These are phyloP conservation scores for Drosophila stalkeri DNA, from an alignment of 2,888 invertebrate species.

Conservation along the genomic window DNA sequence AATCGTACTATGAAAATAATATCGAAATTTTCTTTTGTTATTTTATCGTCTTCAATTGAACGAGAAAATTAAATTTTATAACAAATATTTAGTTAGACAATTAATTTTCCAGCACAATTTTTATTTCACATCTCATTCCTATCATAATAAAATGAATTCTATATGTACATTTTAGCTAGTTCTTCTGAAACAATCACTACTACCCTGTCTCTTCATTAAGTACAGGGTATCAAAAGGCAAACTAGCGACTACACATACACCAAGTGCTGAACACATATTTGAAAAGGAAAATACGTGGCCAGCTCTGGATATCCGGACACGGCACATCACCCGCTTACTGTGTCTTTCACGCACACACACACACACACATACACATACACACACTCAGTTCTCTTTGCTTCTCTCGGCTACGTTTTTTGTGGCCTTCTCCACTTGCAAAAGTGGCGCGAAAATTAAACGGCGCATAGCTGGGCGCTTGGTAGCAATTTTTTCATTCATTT, in stretches of 20 bases:
- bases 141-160: too few relatives aligned
- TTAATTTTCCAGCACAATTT: too few relatives aligned
- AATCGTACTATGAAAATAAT: too few relatives aligned
- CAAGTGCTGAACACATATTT: constrained; percentile 78
- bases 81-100: too few relatives aligned
- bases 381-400: constrained; percentile 14
- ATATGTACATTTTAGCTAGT: not conserved
- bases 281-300: constrained; percentile 78
- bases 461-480: constrained; percentile 57
- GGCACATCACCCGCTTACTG: constrained; percentile 32
- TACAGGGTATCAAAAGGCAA: constrained; percentile 21
- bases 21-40: too few relatives aligned
- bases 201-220: not conserved
- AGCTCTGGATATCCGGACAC: constrained; percentile 61
- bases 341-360: not conserved
- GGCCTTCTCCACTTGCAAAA: constrained; percentile 43
- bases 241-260: constrained; percentile 27
- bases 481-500: constrained; percentile 10
- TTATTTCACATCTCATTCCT: too few relatives aligned
- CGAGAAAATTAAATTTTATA: too few relatives aligned
- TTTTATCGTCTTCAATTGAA: too few relatives aligned
- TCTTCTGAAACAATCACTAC: not conserved
- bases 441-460: constrained; percentile 76
- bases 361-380: constrained; percentile 3
- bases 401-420: constrained; percentile 10